These are phyloP conservation scores for Heteromormyrus szaboi DNA, from an alignment of 2,797 vertebrate genomes.

Conservation along the genomic window DNA sequence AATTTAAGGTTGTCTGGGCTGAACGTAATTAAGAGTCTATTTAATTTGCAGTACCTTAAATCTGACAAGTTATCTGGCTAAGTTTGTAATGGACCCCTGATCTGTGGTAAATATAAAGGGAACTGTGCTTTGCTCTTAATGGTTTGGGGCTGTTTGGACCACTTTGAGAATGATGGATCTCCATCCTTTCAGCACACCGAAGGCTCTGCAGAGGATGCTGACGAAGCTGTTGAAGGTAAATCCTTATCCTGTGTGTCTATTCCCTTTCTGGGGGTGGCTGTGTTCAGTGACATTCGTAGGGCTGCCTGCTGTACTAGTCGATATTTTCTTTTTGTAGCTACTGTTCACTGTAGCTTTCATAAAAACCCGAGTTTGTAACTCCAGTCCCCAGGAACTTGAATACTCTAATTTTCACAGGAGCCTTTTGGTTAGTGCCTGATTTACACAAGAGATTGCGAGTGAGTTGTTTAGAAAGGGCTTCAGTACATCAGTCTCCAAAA, in stretches of 20 bases:
- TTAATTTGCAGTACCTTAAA: not conserved
- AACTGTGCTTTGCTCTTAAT: not conserved
- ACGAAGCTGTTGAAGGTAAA: conserved; percentile 72
- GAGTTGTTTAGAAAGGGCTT: not conserved
- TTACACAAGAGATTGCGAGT: not conserved
- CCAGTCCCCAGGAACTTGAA: not conserved
- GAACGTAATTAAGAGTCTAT: not conserved
- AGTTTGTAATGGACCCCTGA: not conserved
- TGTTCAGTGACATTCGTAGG: not conserved
- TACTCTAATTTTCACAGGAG: not conserved
- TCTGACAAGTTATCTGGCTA: not conserved
- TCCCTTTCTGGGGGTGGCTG: not conserved
- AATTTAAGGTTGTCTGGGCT: not conserved
- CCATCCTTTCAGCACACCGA: conserved; percentile 46
- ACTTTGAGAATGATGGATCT: not conserved
- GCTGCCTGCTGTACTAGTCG: not conserved
- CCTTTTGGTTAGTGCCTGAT: not conserved
- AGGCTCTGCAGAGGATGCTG: conserved; percentile 63
- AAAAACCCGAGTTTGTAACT: not conserved
- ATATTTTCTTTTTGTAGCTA: not conserved
- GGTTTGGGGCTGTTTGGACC: not conserved
- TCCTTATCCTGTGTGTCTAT: not conserved
- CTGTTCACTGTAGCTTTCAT: not conserved
- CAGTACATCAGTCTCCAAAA: not conserved
- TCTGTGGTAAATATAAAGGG: not conserved